Conservation (phyloP, 2,113 vertebrate species). For the Athene cunicularia region DNA sequence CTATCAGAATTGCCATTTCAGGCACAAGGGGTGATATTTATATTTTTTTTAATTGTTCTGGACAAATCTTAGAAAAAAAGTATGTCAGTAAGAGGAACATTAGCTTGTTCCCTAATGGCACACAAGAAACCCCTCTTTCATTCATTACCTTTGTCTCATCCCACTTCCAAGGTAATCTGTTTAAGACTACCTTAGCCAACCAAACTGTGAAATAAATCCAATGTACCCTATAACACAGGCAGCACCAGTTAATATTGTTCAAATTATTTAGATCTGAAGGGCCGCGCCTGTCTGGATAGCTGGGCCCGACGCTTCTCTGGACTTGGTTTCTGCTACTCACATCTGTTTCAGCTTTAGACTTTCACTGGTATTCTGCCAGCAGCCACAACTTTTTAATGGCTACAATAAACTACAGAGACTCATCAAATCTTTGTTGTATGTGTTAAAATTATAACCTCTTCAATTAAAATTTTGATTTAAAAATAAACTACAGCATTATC, state of each 20-base stretch:
- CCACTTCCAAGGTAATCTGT: neutral
- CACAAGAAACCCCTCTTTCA: neutral
- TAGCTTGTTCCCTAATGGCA: neutral
- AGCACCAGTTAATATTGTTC: slow-evolving; percentile 52
- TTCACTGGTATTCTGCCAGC: slow-evolving; percentile 83
- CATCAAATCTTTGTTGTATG: slow-evolving; percentile 82
- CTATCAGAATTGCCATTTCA: neutral
- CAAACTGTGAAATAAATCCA: slow-evolving; percentile 50
- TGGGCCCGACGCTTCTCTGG: slow-evolving; percentile 65
- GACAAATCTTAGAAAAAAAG: neutral
- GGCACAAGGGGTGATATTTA: neutral
- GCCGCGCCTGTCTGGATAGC: slow-evolving; percentile 58
- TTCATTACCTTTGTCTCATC: neutral
- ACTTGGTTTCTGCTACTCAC: slow-evolving; percentile 76
- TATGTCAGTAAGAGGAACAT: neutral
- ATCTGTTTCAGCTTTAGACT: slow-evolving; percentile 85
- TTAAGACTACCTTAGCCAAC: slow-evolving; percentile 22
- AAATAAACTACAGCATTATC: slow-evolving; percentile 34
- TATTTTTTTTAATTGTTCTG: neutral
- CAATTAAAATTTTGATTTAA: slow-evolving; percentile 78
- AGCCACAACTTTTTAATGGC: slow-evolving; percentile 82
- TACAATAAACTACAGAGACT: slow-evolving; percentile 84
- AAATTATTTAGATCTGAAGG: slow-evolving; percentile 67
- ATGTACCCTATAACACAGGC: slow-evolving; percentile 30
- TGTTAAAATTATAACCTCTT: slow-evolving; percentile 83